phyloP scores from a whole-genome alignment of 1,140 invertebrate species.

The Proctacanthus coquilletti region DNA sequence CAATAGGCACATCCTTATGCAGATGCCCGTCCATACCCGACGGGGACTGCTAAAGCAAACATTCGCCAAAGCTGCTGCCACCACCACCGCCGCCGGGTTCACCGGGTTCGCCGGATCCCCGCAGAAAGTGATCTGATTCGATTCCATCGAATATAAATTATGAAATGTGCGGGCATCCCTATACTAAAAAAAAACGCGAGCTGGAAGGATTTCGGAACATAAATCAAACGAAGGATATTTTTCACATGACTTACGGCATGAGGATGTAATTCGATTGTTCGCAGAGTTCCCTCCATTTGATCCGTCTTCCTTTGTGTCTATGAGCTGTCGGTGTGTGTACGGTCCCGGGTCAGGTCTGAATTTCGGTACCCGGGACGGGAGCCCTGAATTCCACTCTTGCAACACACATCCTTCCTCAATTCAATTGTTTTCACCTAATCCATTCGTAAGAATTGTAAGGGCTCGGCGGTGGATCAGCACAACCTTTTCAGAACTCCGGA shows the following conservation, averaged over 20 bases:
- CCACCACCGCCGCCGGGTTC: background rate
- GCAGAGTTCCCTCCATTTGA: background rate
- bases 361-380: no score
- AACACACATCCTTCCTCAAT: no score
- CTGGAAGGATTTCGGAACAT: background rate
- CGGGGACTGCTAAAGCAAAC: background rate
- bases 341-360: no score
- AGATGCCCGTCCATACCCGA: background rate
- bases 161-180: background rate
- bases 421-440: no score
- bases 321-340: no score
- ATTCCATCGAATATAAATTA: constrained; percentile 1
- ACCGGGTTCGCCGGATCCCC: background rate
- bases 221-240: background rate
- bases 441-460: no score
- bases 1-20: background rate
- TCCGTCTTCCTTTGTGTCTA: no score
- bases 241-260: background rate
- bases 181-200: background rate
- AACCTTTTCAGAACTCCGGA: no score
- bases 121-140: background rate
- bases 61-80: background rate
- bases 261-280: constrained; percentile 1
- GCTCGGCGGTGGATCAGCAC: no score
- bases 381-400: no score